Evolutionary conservation across 2,888 invertebrate species (phyloP).

Genomic region (Nymphalis c-album): DNA sequence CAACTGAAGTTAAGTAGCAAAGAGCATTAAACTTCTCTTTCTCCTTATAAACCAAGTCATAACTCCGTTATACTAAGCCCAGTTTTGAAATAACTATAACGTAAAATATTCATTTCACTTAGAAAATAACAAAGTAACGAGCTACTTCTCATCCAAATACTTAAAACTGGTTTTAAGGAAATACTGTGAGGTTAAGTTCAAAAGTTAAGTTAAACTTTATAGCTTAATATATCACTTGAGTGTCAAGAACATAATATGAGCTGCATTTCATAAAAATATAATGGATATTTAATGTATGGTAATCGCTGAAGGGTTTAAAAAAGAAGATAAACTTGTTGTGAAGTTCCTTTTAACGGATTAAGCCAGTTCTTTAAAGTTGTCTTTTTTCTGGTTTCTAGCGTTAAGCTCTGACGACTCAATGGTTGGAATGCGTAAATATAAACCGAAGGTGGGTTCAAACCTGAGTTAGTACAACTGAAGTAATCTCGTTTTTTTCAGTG

Average conservation of each 20-base stretch:
- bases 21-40: too few species aligned
- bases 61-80: too few species aligned
- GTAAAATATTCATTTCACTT: background rate
- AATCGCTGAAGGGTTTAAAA: background rate
- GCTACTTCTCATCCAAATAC: background rate
- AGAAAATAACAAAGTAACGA: background rate
- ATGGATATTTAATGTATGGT: constrained; percentile 27
- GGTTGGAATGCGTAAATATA: too few species aligned
- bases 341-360: too few species aligned
- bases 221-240: constrained; percentile 24
- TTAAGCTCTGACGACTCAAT: background rate
- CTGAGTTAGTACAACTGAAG: too few species aligned
- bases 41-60: too few species aligned
- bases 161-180: background rate
- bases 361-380: too few species aligned
- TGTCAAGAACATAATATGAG: constrained; percentile 16
- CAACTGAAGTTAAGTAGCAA: too few species aligned
- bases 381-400: background rate
- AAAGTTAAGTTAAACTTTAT: constrained; percentile 8
- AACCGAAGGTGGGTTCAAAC: background rate
- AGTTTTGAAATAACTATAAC: too few species aligned
- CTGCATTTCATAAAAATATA: constrained; percentile 17
- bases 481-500: too few species aligned
- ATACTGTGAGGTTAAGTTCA: constrained; percentile 2
- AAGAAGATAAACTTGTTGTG: background rate